Evolutionary conservation across 2,113 vertebrate species (phyloP), one percentile per base, ranked within the genome.

Genomic region (Ceyx melanurus): DNA sequence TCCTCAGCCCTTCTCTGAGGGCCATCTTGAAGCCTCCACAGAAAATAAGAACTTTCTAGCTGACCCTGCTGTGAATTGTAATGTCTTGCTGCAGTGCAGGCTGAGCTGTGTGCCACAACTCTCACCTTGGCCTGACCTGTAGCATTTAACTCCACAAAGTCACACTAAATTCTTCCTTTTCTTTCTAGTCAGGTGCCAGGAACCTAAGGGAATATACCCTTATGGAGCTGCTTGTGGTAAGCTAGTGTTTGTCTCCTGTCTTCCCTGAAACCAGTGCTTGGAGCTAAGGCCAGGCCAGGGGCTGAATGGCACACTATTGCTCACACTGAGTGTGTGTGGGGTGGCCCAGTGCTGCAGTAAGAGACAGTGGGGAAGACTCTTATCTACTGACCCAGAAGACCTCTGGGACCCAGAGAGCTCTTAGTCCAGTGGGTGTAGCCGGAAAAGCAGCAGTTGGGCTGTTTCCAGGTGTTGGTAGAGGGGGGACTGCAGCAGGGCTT

Each of bases 191-290:
- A 56, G 99, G 99, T 82, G 96, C 99, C 93, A 98, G 98, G 97
- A 98, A 97, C 89, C 97, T 99, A 66, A 96, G 97, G 85, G 99
- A 99, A 31, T 99, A 99, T 42, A 98, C 98, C 3, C 97, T 99
- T 26, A 99, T 99, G 99, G 99, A 99, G 96, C 98, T 99, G 97
- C 98, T 99, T 62, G 99, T 99, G 98, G 99, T 99, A 94, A 98
- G 99, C 96, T 9, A 4, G 42, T 57, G 45, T 29, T 70, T 70
- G 45, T 75, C 12, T 9, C 40, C 66, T 3, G 25, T 15, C 42
- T 42, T n/a, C 64, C 23, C 48, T 64, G 61, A 28, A 31, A 22
- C 4, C 11, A 8, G 21, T 22, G 22, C 43, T 26, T n/a, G 60
- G 25, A 42, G 13, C 70, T 10, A 2, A 28, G 42, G 25, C 10